Base-by-base conservation (phyloP, 2,888 invertebrate species). In the Chrysotoxum bicinctum region DNA sequence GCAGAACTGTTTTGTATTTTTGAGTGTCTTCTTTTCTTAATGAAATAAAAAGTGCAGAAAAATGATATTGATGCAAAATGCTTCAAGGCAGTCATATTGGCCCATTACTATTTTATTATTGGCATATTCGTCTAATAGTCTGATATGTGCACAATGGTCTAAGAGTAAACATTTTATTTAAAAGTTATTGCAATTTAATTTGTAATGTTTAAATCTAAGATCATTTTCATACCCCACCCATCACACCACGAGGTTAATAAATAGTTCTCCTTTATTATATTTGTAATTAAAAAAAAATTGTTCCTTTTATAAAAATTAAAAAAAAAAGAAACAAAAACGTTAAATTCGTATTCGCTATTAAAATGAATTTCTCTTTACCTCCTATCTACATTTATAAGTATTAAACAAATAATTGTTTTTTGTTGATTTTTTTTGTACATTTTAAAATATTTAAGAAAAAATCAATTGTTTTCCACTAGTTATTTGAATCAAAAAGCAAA, bases 391-490 rank as follows among this genome's bases (percentile, higher is more conserved):
- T 48, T 48, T 21, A 21, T 8, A 37, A 9, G 30, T 52, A 48
- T 12, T 6, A 16, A 56, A 32, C 9, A 56, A 32, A 5, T n/a
- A 16, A 35, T 7, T 56, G 14, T 21, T 35, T 45, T 78, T 48
- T 23, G 43, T 78, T 83, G 19, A 32, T 78, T 66, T 64, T 64
- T 35, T 64, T 50, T 74, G 70, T 79, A 74, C 68, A 77, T 82
- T 77, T 56, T 48, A 16, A 66, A 66, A 23, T 35, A 50, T 54
- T 45, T 60, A 54, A 78, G 35, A 35, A 78, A 40, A 79, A 84
- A 79, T 84, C 70, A 84, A 80, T 70, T 84, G 84, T 84, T 75
- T 84, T 84, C 80, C 84, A 84, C 76, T 84, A 78, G 78, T 83
- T 83, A 74, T 68, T 64, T n/a, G 35, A 50, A 35, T 32, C n/a